Evolutionary conservation across 2,113 vertebrate species (phyloP), one percentile per base, ranked within the genome.

Genomic region (Cyprinodon brontotheroides): DNA sequence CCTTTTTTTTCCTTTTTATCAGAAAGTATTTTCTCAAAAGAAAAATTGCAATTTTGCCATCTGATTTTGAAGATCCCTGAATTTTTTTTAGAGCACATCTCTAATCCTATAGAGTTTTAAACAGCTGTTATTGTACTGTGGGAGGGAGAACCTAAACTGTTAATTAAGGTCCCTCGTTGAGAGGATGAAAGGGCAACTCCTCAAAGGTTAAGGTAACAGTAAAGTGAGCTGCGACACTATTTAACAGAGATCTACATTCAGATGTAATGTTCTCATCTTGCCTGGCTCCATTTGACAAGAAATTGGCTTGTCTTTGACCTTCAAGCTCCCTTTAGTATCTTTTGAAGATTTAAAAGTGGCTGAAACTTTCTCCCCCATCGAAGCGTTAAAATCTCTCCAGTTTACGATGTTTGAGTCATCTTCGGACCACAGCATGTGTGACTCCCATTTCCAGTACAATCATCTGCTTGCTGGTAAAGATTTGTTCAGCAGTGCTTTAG

Each of bases 391-490:
- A 82, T 45, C 70, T 40, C 12, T 65, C 43, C n/a, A 68, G 62
- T 79, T 74, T 82, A 81, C 74, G 65, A 11, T 50, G 59, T 60
- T 74, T 85, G 75, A 89, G 72, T 86, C 76, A 79, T 87, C 68
- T 39, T 77, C 79, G 63, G 72, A 81, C 57, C 64, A 67, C 61
- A 60, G 63, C 65, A 72, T 48, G 71, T 87, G 38, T 68, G 69
- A 72, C 76, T 85, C 79, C 68, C 70, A 78, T 86, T 86, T 79
- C 82, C 81, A 79, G 81, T 80, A 78, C 64, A 83, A 76, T 45
- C 78, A 84, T 79, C 74, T 84, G 82, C 53, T 66, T 87, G 74
- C 82, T 81, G 83, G 75, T 82, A 80, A 83, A 70, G 60, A 75
- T 72, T 86, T 82, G 70, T 83, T 38, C 53, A 20, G 79, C 75